phyloP scores from a whole-genome alignment of 2,113 vertebrate species.

The Vireo altiloquus region DNA sequence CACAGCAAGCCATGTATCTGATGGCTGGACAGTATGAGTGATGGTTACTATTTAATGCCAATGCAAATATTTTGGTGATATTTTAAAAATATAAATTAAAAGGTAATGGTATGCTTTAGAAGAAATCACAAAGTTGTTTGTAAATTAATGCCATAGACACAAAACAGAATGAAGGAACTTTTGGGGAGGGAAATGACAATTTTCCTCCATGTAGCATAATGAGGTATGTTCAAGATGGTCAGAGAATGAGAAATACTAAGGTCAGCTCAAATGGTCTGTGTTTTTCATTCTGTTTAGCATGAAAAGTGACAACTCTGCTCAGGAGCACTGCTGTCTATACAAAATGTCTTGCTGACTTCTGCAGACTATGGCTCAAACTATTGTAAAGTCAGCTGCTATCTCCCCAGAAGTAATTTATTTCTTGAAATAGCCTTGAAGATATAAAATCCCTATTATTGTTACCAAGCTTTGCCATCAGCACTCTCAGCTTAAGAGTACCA shows the following conservation, averaged over 20 bases:
- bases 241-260: neutral
- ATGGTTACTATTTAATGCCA: neutral
- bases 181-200: neutral
- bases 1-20: neutral
- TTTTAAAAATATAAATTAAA: neutral
- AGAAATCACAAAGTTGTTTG: neutral
- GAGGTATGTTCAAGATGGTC: neutral
- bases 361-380: neutral
- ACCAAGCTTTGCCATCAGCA: neutral
- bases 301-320: neutral
- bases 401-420: neutral
- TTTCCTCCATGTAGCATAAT: neutral
- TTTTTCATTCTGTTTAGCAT: neutral
- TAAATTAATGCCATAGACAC: neutral
- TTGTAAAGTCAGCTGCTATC: neutral
- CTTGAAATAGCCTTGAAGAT: neutral
- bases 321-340: neutral
- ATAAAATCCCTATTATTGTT: neutral
- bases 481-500: neutral
- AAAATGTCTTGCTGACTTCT: neutral
- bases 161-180: neutral
- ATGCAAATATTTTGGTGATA: neutral
- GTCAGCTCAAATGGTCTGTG: neutral
- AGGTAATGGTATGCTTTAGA: neutral
- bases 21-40: neutral